Base-by-base conservation (phyloP, 2,888 invertebrate species). In the Drosophila dives region DNA sequence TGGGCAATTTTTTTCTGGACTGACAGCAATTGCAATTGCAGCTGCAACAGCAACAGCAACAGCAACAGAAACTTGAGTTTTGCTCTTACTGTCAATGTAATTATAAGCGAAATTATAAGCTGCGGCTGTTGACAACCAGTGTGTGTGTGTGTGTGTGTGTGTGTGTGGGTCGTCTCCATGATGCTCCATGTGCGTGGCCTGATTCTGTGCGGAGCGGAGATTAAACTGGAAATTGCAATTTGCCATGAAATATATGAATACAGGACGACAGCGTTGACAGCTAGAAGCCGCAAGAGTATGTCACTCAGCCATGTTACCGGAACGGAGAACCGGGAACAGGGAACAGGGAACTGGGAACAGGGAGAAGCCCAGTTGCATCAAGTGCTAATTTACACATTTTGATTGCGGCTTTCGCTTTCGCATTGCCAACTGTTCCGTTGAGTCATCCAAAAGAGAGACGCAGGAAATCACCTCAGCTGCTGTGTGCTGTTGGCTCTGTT, bases 171-270 rank as follows among this genome's bases (percentile, higher is more conserved):
- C 29, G 29, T 58, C 29, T 32, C 2, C 34, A 34, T 11, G 12
- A n/a, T 17, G 38, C 12, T 33, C 7, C 29, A 8, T 45, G 56
- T 50, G 42, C 34, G 33, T 51, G 55, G n/a, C n/a, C 42, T 48
- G 58, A 33, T 59, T 32, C 45, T 42, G 38, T 40, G 12, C 49
- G 33, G 56, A 48, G 60, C 86, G 89, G 89, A 89, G 89, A 89
- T 90, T 90, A 87, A 88, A 79, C 75, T 85, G 88, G 90, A 89
- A 90, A 89, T 89, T 90, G 81, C 88, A 81, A 90, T 85, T 88
- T 84, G 82, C 77, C 68, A 59, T 77, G 74, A 77, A 81, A 81
- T 83, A 72, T 83, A 80, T 80, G 77, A 83, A 83, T 72, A 64
- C 71, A 66, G 78, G 67, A 62, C 65, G 63, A 38, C 58, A 36